Evolutionary conservation across 1,140 invertebrate species (phyloP).

Genomic region (Nasonia vitripennis): DNA sequence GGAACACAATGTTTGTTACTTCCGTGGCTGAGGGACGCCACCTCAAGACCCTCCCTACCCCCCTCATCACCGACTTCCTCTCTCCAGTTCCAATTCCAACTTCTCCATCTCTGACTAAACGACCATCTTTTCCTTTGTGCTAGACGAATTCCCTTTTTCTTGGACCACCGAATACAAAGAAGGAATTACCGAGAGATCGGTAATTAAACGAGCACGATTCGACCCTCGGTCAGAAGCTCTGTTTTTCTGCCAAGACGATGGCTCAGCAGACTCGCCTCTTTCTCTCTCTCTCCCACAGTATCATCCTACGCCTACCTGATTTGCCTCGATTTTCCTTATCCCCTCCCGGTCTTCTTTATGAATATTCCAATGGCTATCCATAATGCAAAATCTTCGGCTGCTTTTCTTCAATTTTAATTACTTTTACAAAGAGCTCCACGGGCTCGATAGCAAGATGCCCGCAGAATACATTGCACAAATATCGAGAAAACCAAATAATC

Average conservation of each 20-base stretch:
- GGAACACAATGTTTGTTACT: conserved; percentile 71
- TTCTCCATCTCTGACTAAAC: conserved; percentile 48
- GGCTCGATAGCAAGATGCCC: neutral
- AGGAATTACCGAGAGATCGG: conserved; percentile 64
- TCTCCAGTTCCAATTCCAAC: neutral
- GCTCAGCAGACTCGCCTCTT: neutral
- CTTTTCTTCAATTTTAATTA: conserved; percentile 49
- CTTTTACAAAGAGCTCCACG: conserved; percentile 10
- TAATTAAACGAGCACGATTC: conserved; percentile 56
- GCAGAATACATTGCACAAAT: neutral
- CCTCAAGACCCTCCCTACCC: neutral
- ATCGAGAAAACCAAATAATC: neutral
- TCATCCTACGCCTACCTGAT: neutral
- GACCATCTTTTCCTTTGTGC: conserved; percentile 58
- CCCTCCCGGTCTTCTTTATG: conserved; percentile 46
- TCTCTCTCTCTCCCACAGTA: neutral
- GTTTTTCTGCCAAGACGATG: conserved; percentile 38
- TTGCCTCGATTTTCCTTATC: conserved; percentile 13
- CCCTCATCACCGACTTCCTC: neutral
- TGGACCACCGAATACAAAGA: conserved; percentile 61
- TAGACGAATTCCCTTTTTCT: conserved; percentile 54
- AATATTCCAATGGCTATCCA: conserved; percentile 53
- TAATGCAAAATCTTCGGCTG: conserved; percentile 47
- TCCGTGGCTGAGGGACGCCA: conserved; percentile 57
- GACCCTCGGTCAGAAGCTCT: conserved; percentile 17